Percentiles rank a stretch among this genome's conserved stretches.
Conservation (phyloP, 1,140 invertebrate genomes). For the Caenorhabditis elegans region DNA sequence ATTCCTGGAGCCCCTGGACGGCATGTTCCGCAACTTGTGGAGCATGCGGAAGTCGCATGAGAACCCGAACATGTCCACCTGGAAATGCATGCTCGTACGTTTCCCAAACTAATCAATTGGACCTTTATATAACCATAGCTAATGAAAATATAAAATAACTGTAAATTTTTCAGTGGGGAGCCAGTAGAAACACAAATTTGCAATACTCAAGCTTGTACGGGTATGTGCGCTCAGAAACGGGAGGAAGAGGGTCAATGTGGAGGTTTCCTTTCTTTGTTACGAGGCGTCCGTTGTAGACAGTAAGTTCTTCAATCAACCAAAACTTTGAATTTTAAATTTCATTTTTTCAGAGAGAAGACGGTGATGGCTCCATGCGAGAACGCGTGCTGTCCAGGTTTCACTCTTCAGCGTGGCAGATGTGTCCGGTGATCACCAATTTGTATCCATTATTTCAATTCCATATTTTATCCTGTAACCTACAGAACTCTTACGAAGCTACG, state of each 20-base stretch:
- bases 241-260: slow-evolving; percentile 38
- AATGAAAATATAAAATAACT: no score
- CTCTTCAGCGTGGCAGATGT: slow-evolving; percentile 46
- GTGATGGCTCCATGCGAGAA: slow-evolving; percentile 56
- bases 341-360: slow-evolving; percentile 51
- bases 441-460: not conserved
- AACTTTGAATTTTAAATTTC: not conserved
- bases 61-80: slow-evolving; percentile 56
- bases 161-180: slow-evolving; percentile 58
- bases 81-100: slow-evolving; percentile 44
- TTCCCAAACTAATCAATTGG: not conserved
- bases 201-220: slow-evolving; percentile 57
- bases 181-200: slow-evolving; percentile 61
- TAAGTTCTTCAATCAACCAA: not conserved
- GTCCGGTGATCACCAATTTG: slow-evolving; percentile 29
- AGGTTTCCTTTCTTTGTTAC: slow-evolving; percentile 43
- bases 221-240: slow-evolving; percentile 55
- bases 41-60: slow-evolving; percentile 56
- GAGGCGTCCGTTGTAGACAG: slow-evolving; percentile 44
- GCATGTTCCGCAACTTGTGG: slow-evolving; percentile 61
- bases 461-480: not conserved
- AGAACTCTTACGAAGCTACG: slow-evolving; percentile 6
- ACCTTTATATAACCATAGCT: no score
- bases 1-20: slow-evolving; percentile 57
- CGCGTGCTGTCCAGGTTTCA: slow-evolving; percentile 59